A percentile compares a stretch with the other conserved stretches of the same genome.
These are phyloP conservation scores for Aspidiotus rigidus DNA, from an alignment of 2,888 invertebrate genomes.

Conservation along the genomic window DNA sequence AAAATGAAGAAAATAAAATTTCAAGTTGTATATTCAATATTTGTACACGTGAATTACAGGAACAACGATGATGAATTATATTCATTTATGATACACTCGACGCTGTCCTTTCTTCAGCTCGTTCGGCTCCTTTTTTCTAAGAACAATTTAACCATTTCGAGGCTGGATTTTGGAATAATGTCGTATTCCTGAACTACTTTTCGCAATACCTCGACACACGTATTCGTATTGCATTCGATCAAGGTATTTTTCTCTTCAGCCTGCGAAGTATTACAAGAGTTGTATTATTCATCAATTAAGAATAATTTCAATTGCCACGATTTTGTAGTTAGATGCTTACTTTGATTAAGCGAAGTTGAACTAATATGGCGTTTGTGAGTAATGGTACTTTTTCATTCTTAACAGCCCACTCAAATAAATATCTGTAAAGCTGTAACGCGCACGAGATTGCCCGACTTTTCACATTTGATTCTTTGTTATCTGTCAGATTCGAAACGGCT, in stretches of 20 bases:
- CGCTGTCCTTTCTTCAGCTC: no score
- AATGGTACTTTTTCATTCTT: slow-evolving; percentile 47
- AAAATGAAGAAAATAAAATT: no score
- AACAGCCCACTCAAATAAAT: slow-evolving; percentile 49
- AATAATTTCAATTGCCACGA: not conserved
- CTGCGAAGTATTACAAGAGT: slow-evolving; percentile 8
- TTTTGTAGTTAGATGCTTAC: slow-evolving; percentile 45
- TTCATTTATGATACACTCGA: no score
- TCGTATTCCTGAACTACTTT: slow-evolving; percentile 48
- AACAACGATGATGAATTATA: no score
- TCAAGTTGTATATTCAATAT: no score
- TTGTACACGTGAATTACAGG: no score
- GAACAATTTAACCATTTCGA: slow-evolving; percentile 20
- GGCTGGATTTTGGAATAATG: slow-evolving; percentile 43
- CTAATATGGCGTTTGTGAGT: slow-evolving; percentile 56
- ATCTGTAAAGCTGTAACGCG: slow-evolving; percentile 48
- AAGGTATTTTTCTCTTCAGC: slow-evolving; percentile 23
- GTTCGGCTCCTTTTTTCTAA: slow-evolving; percentile 1
- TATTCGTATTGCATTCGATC: slow-evolving; percentile 16
- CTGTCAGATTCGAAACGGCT: slow-evolving; percentile 48
- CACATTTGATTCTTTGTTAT: slow-evolving; percentile 47
- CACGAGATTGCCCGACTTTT: slow-evolving; percentile 43
- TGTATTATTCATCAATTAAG: not conserved
- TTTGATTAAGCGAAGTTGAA: slow-evolving; percentile 62
- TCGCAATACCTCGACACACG: slow-evolving; percentile 51